Evolutionary conservation across 1,140 invertebrate genomes (phyloP).

Genomic region (Agraylea sexmaculata): DNA sequence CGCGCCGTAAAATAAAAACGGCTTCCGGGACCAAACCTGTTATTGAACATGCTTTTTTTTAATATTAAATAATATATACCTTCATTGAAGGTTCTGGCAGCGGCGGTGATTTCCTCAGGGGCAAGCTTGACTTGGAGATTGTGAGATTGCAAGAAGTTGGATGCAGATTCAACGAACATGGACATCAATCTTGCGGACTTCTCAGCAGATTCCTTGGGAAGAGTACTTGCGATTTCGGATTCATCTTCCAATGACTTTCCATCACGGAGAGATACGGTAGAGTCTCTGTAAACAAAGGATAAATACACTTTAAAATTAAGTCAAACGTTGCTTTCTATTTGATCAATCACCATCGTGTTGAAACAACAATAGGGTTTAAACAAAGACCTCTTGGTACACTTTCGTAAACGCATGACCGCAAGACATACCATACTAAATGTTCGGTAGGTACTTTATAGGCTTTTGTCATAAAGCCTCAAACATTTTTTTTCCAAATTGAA

Average conservation of each 20-base stretch:
- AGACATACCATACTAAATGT: too few relatives aligned
- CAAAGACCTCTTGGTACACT: too few relatives aligned
- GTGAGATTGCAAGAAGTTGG: constrained; percentile 45
- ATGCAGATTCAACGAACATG: constrained; percentile 40
- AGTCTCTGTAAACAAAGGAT: constrained; percentile 25
- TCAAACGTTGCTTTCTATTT: background rate
- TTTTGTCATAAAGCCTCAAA: too few relatives aligned
- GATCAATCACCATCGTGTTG: too few relatives aligned
- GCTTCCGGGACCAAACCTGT: background rate
- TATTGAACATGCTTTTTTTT: background rate
- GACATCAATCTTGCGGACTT: constrained; percentile 39
- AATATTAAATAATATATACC: constrained; percentile 31
- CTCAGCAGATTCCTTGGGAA: constrained; percentile 40
- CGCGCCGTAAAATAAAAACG: background rate
- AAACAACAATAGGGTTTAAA: too few relatives aligned
- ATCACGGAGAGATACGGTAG: constrained; percentile 29
- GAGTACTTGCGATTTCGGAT: constrained; percentile 40
- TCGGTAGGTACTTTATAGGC: too few relatives aligned
- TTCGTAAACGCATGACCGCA: too few relatives aligned
- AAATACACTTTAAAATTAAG: background rate
- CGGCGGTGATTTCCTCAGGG: constrained; percentile 35
- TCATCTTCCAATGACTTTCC: constrained; percentile 35
- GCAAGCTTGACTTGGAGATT: constrained; percentile 48
- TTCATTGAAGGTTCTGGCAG: constrained; percentile 48
- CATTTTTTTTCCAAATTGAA: too few relatives aligned